These are phyloP conservation scores for Phenacoccus solenopsis DNA, from an alignment of 1,140 invertebrate species.

Conservation along the genomic window DNA sequence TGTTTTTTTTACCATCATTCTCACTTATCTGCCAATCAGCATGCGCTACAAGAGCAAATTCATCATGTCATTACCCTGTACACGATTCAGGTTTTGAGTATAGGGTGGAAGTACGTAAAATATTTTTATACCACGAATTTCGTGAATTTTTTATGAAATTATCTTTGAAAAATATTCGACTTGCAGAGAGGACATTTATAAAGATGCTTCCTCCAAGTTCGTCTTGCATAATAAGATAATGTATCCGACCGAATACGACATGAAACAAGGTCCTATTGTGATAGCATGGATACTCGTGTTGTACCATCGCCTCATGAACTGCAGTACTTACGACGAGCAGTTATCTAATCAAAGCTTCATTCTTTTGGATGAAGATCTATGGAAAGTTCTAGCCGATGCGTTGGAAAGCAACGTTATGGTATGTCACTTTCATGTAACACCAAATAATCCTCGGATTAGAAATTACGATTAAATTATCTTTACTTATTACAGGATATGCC, in stretches of 20 bases:
- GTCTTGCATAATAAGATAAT: neutral
- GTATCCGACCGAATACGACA: neutral
- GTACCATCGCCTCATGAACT: neutral
- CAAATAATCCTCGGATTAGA: neutral
- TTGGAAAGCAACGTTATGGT: neutral
- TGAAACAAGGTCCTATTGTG: neutral
- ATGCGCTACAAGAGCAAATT: neutral
- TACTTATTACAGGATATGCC: neutral
- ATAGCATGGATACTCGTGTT: neutral
- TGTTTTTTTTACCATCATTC: conserved; percentile 7
- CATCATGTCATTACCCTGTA: neutral
- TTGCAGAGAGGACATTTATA: neutral
- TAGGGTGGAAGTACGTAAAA: neutral
- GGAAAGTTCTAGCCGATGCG: conserved; percentile 2
- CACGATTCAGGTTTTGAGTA: neutral
- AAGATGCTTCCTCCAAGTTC: neutral
- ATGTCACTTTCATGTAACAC: neutral
- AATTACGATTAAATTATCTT: neutral
- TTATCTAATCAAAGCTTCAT: conserved; percentile 5
- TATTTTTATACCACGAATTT: neutral
- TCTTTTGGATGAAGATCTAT: neutral
- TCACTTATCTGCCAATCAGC: neutral
- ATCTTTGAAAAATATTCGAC: neutral
- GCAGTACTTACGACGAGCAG: neutral
- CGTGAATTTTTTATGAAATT: neutral